Evolutionary conservation across 2,888 invertebrate species (phyloP).

Genomic region (Philopedon plagiatum): DNA sequence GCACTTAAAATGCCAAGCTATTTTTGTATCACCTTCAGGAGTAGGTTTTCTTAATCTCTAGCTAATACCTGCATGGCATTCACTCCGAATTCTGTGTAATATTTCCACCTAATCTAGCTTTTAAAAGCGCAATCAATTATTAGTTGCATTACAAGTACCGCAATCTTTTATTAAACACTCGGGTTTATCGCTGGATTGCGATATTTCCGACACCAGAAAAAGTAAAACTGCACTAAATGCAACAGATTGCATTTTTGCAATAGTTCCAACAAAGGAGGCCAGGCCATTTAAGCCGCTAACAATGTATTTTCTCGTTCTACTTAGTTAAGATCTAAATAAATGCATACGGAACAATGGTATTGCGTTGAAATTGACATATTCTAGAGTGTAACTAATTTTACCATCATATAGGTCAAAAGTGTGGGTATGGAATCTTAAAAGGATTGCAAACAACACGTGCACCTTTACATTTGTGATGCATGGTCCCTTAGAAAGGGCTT

Average conservation of each 20-base stretch:
- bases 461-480: too few relatives aligned
- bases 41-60: neutral
- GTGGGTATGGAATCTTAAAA: neutral
- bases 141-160: neutral
- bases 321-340: constrained; percentile 21
- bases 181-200: neutral
- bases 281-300: constrained; percentile 29
- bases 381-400: neutral
- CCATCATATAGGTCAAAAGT: neutral
- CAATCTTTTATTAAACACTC: neutral
- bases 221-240: constrained; percentile 34
- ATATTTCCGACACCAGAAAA: constrained; percentile 6
- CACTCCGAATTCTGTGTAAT: neutral
- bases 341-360: constrained; percentile 19
- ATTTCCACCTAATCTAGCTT: neutral
- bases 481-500: too few relatives aligned
- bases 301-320: constrained; percentile 37
- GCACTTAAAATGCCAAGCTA: neutral
- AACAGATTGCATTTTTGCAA: constrained; percentile 27
- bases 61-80: neutral
- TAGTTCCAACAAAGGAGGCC: constrained; percentile 33
- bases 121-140: neutral
- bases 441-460: too few relatives aligned
- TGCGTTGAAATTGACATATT: constrained; percentile 1
- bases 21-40: neutral